A percentile compares a stretch with the other conserved stretches of the same genome.
Evolutionary conservation across 2,888 invertebrate species (phyloP).

Genomic region (Cylloceria caligata): DNA sequence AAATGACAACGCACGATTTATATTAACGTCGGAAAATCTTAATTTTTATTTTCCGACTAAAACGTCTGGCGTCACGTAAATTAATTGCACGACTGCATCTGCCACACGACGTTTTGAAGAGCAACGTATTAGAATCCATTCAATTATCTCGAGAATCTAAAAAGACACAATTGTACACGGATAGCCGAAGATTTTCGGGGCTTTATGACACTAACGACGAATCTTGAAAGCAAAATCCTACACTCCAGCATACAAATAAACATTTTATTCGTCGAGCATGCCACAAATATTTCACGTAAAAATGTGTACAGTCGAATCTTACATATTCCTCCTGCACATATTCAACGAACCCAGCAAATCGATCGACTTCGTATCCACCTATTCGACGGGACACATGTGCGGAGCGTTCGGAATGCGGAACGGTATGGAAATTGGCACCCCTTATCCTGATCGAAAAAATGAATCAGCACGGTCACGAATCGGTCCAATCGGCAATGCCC

Average conservation of each 20-base stretch:
- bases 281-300: background rate
- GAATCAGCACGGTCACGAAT: too few species aligned
- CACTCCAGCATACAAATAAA: background rate
- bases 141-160: slow-evolving; percentile 3
- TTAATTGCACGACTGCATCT: background rate
- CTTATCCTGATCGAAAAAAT: too few species aligned
- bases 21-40: background rate
- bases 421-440: too few species aligned
- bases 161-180: background rate
- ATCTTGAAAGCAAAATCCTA: background rate
- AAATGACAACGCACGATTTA: background rate
- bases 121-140: slow-evolving; percentile 6
- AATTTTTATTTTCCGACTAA: background rate
- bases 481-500: too few species aligned
- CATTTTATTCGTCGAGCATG: background rate
- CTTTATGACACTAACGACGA: background rate
- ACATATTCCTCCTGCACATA: background rate
- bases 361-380: too few species aligned
- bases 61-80: background rate
- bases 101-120: background rate
- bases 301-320: background rate
- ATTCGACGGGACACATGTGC: too few species aligned
- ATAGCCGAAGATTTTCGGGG: background rate
- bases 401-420: too few species aligned
- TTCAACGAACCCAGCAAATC: background rate